Base-by-base conservation (phyloP, 53 echinoderm and acorn worm species). In the Echinometra lucunter region DNA sequence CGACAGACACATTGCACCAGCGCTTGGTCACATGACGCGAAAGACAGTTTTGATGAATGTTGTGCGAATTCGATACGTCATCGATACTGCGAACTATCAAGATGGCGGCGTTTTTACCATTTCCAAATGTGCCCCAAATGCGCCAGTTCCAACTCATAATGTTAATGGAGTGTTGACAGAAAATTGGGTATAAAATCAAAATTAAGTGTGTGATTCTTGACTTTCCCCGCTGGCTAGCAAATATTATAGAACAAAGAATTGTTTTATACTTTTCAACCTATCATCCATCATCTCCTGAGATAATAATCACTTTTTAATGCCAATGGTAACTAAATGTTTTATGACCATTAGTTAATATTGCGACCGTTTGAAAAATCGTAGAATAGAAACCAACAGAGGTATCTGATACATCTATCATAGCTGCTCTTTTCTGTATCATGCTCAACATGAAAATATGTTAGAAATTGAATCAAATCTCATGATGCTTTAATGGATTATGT, bases 41-140 rank as follows among this genome's bases (percentile, higher is more conserved):
- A 47, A n/a, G 47, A 11, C 45, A 49, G 23, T 5, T n/a, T 49
- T 91, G 91, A 91, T 91, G 91, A 67, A 91, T 91, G 91, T 66
- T 66, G 66, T 66, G 91, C 27, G 91, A 91, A 91, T 91, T 23
- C 28, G 70, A 91, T 91, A 91, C 47, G 91, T 91, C 91, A 91
- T 42, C 91, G 91, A 91, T 91, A 91, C 38, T 69, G 66, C 23
- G 57, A 45, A 60, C 38, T 38, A 30, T 90, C 90, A 53, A 38
- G 85, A 85, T 85, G 49, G 85, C 85, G 49, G 85, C 85, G n/a
- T 13, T 85, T 85, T 49, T 47, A 47, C 3, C 23, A 42, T 81
- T 81, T 44, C 28, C 3, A 49, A 85, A 85, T 85, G 85, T 49
- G 85, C 85, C 47, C 49, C 53, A 9, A 18, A 27, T 49, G 28